Evolutionary conservation across 1,140 invertebrate genomes (phyloP), one percentile per base, ranked within the genome.

Genomic region (Spodoptera frugiperda): DNA sequence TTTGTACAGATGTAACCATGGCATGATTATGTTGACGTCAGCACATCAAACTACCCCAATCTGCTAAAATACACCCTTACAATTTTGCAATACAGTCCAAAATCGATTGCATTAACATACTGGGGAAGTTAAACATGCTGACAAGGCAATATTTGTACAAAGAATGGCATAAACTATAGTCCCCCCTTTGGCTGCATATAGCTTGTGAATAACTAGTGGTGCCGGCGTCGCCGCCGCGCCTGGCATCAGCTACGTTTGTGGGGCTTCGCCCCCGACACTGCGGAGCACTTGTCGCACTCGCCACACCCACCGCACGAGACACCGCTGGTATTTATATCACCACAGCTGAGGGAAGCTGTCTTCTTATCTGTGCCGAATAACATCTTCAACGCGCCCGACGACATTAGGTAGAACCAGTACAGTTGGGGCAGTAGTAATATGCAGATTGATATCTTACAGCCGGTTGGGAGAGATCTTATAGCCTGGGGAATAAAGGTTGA

Each of bases 391-490:
- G 96, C 96, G 2, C 96, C 96, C 65, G 90, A 88, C 1, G 96
- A 90, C 96, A 97, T 96, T 74, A 97, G 91, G 83, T 94, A 95
- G 91, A 96, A 96, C 96, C 96, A 97, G 91, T 97, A 97, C 48
- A 97, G 85, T 85, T 97, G 96, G 5, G 96, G 96, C 65, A 96
- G 90, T 71, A 96, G 89, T 12, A 96, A 88, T 17, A 96, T 95
- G 78, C 94, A 87, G 70, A 96, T 96, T 80, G 96, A 96, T n/a
- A 96, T 90, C 80, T 96, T 94, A 84, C 96, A 96, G 54, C 95
- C 95, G 3, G 92, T 93, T 0, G 96, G 96, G 30, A 96, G 86
- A 0, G 93, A 92, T 12, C 82, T 79, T 19, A 95, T 87, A 11
- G 95, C 95, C 95, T 96, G 88, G 9, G 5, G 93, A 92, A 71